Conservation (phyloP, 2,888 invertebrate species). For the Marasmarcha lunaedactyla region DNA sequence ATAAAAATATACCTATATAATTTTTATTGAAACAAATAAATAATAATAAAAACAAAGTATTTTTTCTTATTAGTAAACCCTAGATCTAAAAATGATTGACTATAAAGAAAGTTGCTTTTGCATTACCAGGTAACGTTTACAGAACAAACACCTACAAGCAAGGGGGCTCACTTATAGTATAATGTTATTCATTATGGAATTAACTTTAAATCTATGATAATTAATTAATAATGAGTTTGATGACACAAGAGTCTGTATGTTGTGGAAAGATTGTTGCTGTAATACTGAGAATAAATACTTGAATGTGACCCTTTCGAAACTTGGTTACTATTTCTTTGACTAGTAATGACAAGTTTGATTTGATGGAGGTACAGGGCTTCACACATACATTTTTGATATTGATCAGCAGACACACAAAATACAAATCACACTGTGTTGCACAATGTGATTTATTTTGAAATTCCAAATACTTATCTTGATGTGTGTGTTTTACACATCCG, state of each 20-base stretch:
- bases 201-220: slow-evolving; percentile 56
- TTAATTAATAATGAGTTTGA: slow-evolving; percentile 56
- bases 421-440: too few relatives aligned
- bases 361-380: too few relatives aligned
- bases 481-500: too few relatives aligned
- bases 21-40: slow-evolving; percentile 67
- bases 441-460: too few relatives aligned
- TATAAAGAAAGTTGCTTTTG: slow-evolving; percentile 55
- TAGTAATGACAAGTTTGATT: too few relatives aligned
- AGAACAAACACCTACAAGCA: slow-evolving; percentile 60
- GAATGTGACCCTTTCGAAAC: too few relatives aligned
- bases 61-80: slow-evolving; percentile 56
- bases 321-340: too few relatives aligned
- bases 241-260: slow-evolving; percentile 30
- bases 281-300: too few relatives aligned
- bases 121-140: slow-evolving; percentile 59
- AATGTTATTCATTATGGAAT: slow-evolving; percentile 63
- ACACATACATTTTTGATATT: too few relatives aligned
- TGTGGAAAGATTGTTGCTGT: too few relatives aligned
- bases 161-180: slow-evolving; percentile 60
- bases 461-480: too few relatives aligned
- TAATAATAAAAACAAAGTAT: slow-evolving; percentile 68
- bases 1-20: slow-evolving; percentile 70
- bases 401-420: too few relatives aligned
- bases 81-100: slow-evolving; percentile 64